Conservation (phyloP, 2,888 invertebrate species). For the Melinopterus prodromus region DNA sequence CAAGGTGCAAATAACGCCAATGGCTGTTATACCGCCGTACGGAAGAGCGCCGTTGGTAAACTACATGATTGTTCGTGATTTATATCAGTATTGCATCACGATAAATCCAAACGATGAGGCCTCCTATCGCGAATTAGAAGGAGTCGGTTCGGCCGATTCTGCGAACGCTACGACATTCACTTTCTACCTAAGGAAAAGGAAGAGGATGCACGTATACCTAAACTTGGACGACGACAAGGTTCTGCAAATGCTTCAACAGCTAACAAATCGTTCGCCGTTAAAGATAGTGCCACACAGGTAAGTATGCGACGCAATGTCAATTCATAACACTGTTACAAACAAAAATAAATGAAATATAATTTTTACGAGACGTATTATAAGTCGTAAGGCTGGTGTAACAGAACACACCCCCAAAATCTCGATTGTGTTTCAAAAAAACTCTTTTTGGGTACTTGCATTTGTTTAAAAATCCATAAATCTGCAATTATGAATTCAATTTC, state of each 20-base stretch:
- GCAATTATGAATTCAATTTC: too few relatives aligned
- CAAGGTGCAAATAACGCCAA: not conserved
- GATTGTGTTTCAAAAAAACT: too few relatives aligned
- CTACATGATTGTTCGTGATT: not conserved
- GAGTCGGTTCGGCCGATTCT: not conserved
- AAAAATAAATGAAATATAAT: too few relatives aligned
- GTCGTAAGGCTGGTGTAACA: too few relatives aligned
- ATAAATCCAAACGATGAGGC: not conserved
- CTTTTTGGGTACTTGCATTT: too few relatives aligned
- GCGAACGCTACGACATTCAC: not conserved
- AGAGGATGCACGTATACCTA: not conserved
- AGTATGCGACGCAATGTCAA: not conserved
- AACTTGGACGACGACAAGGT: slow-evolving; percentile 5
- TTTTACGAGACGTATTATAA: too few relatives aligned
- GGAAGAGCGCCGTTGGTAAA: slow-evolving; percentile 8
- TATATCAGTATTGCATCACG: not conserved
- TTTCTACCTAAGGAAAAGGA: not conserved
- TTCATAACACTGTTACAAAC: too few relatives aligned
- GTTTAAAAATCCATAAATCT: too few relatives aligned
- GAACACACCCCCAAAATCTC: too few relatives aligned
- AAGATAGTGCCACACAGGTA: slow-evolving; percentile 1
- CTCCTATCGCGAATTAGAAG: not conserved
- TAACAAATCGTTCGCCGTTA: not conserved
- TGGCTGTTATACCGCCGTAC: not conserved
- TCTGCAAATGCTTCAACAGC: not conserved